A percentile compares a stretch with the other conserved stretches of the same genome.
These are phyloP conservation scores for Penaeus japonicus DNA, from an alignment of 1,140 invertebrate genomes.

Conservation along the genomic window DNA sequence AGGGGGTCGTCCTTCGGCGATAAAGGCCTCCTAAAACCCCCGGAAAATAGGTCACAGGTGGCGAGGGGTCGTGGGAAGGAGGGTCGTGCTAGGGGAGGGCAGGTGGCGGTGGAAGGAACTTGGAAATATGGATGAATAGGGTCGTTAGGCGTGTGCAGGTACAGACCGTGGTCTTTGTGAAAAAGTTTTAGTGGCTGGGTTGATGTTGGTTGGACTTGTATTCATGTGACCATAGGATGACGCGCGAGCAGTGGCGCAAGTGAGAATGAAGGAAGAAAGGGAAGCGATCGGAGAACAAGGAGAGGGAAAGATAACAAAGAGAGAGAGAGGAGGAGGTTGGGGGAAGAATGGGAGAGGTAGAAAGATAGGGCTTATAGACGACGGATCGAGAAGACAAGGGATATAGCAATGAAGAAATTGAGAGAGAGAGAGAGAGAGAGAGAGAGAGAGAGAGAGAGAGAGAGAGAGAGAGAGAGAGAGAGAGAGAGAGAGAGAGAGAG, in stretches of 20 bases:
- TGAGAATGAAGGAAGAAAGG: neutral
- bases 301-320: neutral
- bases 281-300: neutral
- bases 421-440: no score
- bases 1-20: neutral
- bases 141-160: neutral
- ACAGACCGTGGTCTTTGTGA: neutral
- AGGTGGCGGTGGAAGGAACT: neutral
- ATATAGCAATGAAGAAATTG: no score
- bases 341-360: no score
- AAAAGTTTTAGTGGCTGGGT: neutral
- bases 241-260: no score
- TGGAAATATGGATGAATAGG: no score
- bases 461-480: no score
- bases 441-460: no score
- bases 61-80: neutral
- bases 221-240: no score
- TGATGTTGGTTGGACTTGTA: neutral
- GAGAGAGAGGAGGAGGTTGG: neutral
- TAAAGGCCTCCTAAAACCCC: no score
- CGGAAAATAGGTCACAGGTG: neutral
- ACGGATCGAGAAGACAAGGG: no score
- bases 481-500: no score
- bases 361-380: no score
- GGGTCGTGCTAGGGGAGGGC: neutral